Evolutionary conservation across 1,140 invertebrate genomes (phyloP), one percentile per base, ranked within the genome.

Genomic region (Trichonephila clavipes): DNA sequence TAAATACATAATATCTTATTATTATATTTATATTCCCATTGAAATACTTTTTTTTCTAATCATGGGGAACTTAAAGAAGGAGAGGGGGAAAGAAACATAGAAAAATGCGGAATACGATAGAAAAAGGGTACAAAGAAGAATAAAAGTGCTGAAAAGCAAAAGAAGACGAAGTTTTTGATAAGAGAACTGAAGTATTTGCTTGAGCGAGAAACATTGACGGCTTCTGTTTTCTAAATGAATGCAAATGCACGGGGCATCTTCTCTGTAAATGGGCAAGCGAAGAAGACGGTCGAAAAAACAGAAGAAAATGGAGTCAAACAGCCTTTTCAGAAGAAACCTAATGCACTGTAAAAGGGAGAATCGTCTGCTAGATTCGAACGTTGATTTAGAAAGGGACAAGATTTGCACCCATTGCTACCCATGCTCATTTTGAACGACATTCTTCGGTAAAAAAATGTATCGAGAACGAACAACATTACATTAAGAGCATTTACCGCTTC

Each of bases 221-320:
- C 59, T 83, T 62, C 61, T 83, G 81, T 85, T 92, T 92, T 85
- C 61, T 85, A 92, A 92, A 92, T 85, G 81, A 85, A 92, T 85
- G 81, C 90, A 92, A 92, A 92, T 92, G 90, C 69, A n/a, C 21
- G 66, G 34, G 59, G 64, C 66, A 10, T 77, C 88, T 61, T 59
- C 28, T 64, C 69, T 81, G 28, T 82, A 82, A 90, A 90, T 90
- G 89, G 89, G 34, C 89, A 90, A 81, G 89, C 61, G 40, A 44
- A 21, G 34, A 51, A 77, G 72, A 40, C 19, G 59, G 34, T 69
- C 28, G 8, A 88, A 88, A 51, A 88, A 66, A 62, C 16, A 66
- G 61, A 44, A 69, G 64, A 72, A 88, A 88, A 66, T 40, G 87
- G 64, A 88, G 34, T 66, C 44, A 88, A 88, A 77, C 88, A 58